Base-by-base conservation (phyloP, 2,113 vertebrate species). In the Macquaria australasica region DNA sequence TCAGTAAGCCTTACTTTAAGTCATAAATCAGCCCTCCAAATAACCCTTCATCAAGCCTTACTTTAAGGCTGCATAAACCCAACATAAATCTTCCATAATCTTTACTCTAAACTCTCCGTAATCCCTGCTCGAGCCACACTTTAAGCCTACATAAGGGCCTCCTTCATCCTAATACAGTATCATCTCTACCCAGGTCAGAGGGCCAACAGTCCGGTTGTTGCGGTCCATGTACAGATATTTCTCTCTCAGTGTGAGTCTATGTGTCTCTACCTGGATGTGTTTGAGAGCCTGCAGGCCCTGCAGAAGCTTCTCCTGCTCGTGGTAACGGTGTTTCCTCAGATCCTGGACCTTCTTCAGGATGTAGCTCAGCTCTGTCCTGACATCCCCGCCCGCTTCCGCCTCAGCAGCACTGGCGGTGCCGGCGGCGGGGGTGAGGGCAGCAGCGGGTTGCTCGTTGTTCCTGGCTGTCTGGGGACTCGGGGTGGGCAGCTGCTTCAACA, bases 401-500 rank as follows among this genome's bases (percentile, higher is more conserved):
- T 18, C 21, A 11, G 43, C 6, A 1, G 18, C 4, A 2, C 5
- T 1, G 15, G 3, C 16, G 0, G 9, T 28, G 6, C 3, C 20
- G 3, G 62, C 0, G 20, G 20, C 3, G 12, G n/a, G 3, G 6
- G 21, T 7, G 10, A 3, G 1, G 0, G 41, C 3, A 0, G 63
- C 9, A n/a, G 28, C 10, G 15, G 21, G 51, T 10, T 3, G 21
- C 6, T 9, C 0, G 10, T 31, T 6, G 41, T 8, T 69, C 9
- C 5, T 6, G 0, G 21, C 21, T 0, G 31, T 48, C 34, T 8
- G 63, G 2, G 89, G 79, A 14, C 31, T 64, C 0, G 76, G 37
- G 2, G 64, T 78, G 4, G 91, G 80, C 45, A 80, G 56, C 69
- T 90, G n/a, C 14, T 60, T 41, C 75, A 93, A 3, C 92, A 95